Conservation (phyloP, 2,797 vertebrate species). For the Gobionotothen gibberifrons region DNA sequence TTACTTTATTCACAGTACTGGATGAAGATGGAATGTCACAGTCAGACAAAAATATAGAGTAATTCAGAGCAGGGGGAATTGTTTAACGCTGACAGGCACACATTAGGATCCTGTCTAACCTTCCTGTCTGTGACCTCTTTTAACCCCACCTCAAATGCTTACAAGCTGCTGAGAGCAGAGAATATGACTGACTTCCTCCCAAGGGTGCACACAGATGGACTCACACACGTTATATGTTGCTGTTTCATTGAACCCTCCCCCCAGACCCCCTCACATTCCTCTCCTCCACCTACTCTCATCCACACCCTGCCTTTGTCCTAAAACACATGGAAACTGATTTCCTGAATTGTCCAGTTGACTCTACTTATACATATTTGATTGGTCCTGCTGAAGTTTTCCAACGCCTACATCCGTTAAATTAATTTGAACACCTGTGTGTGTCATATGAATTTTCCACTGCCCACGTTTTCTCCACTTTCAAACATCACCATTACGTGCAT, state of each 20-base stretch:
- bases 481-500: not conserved
- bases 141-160: conserved; percentile 34
- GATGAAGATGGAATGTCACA: not conserved
- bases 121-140: conserved; percentile 26
- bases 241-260: conserved; percentile 37
- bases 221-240: conserved; percentile 31
- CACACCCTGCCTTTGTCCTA: conserved; percentile 73
- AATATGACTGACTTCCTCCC: conserved; percentile 54
- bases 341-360: conserved; percentile 20
- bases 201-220: conserved; percentile 14
- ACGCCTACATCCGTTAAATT: conserved; percentile 10
- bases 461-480: not conserved
- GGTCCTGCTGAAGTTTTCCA: conserved; percentile 47
- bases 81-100: conserved; percentile 1
- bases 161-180: conserved; percentile 46
- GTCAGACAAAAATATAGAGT: not conserved
- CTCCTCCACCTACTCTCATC: conserved; percentile 71
- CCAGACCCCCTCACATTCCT: conserved; percentile 68
- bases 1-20: not conserved
- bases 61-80: not conserved
- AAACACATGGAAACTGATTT: conserved; percentile 60
- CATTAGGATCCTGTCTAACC: not conserved
- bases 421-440: conserved; percentile 26
- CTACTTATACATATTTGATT: conserved; percentile 37
- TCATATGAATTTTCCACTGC: conserved; percentile 26